These are phyloP conservation scores for Knipowitschia caucasica DNA, from an alignment of 2,797 vertebrate species.

Conservation along the genomic window DNA sequence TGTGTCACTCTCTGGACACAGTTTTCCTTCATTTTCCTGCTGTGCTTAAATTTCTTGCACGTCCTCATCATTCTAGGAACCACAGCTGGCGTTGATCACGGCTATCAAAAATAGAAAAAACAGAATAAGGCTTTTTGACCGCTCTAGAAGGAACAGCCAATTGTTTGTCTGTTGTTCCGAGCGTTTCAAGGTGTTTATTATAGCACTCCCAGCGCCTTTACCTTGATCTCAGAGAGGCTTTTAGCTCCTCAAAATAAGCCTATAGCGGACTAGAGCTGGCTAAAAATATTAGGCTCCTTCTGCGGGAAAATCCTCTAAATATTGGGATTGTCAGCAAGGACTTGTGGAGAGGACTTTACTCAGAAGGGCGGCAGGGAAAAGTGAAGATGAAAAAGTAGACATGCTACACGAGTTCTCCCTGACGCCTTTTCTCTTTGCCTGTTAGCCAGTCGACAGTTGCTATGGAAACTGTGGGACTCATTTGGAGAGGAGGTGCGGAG, in stretches of 20 bases:
- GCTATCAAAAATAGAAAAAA: slow-evolving; percentile 49
- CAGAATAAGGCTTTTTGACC: slow-evolving; percentile 58
- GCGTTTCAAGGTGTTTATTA: slow-evolving; percentile 62
- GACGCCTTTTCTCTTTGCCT: slow-evolving; percentile 62
- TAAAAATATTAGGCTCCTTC: slow-evolving; percentile 59
- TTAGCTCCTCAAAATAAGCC: slow-evolving; percentile 50
- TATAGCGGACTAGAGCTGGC: slow-evolving; percentile 40
- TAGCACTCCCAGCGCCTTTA: slow-evolving; percentile 38
- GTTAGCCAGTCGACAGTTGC: slow-evolving; percentile 70
- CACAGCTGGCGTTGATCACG: slow-evolving; percentile 47
- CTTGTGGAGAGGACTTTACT: slow-evolving; percentile 10
- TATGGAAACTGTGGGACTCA: slow-evolving; percentile 72
- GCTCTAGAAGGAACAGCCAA: slow-evolving; percentile 51
- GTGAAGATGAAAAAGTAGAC: slow-evolving; percentile 44
- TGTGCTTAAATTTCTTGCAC: slow-evolving; percentile 32
- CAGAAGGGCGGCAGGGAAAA: slow-evolving; percentile 53
- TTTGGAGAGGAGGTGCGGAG: slow-evolving; percentile 43
- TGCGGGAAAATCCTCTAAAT: slow-evolving; percentile 55
- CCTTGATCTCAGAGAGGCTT: slow-evolving; percentile 41
- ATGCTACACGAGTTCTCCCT: slow-evolving; percentile 49
- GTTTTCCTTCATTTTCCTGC: neutral
- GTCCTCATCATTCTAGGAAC: slow-evolving; percentile 53
- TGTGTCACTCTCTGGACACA: neutral
- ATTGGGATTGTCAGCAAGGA: slow-evolving; percentile 58
- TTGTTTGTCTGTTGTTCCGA: slow-evolving; percentile 48